These are phyloP conservation scores for Papilio demoleus DNA, from an alignment of 2,888 invertebrate genomes.

Conservation along the genomic window DNA sequence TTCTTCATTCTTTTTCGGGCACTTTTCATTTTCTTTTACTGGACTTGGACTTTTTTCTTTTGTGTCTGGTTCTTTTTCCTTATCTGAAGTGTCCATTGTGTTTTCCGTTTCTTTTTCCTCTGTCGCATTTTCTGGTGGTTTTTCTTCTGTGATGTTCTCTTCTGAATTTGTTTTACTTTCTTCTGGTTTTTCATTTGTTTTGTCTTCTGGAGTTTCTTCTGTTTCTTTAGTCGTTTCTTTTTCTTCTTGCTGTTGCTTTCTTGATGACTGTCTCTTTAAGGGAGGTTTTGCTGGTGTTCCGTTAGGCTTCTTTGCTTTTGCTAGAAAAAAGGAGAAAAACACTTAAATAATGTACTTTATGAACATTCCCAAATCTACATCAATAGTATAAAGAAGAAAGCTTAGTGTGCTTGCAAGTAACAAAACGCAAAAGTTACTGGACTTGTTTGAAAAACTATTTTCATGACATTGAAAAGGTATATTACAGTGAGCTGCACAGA, in stretches of 20 bases:
- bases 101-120: conserved; percentile 36
- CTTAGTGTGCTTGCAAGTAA: no score
- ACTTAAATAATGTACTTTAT: background rate
- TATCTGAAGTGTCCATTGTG: conserved; percentile 31
- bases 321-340: conserved; percentile 42
- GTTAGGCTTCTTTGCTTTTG: conserved; percentile 61
- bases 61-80: conserved; percentile 39
- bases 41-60: conserved; percentile 45
- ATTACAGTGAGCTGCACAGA: no score
- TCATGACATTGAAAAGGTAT: no score
- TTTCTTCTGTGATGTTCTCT: conserved; percentile 33
- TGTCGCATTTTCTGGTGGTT: conserved; percentile 37
- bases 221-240: conserved; percentile 48
- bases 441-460: no score
- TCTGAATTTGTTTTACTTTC: conserved; percentile 39
- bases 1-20: conserved; percentile 43
- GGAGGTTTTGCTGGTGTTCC: conserved; percentile 56
- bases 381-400: no score
- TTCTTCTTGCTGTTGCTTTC: conserved; percentile 61
- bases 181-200: conserved; percentile 44
- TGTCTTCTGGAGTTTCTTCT: conserved; percentile 20
- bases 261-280: conserved; percentile 66
- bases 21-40: conserved; percentile 34
- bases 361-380: no score
- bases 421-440: no score